These are phyloP conservation scores for Chrysemys picta DNA, from an alignment of 2,113 vertebrate species.

Conservation along the genomic window DNA sequence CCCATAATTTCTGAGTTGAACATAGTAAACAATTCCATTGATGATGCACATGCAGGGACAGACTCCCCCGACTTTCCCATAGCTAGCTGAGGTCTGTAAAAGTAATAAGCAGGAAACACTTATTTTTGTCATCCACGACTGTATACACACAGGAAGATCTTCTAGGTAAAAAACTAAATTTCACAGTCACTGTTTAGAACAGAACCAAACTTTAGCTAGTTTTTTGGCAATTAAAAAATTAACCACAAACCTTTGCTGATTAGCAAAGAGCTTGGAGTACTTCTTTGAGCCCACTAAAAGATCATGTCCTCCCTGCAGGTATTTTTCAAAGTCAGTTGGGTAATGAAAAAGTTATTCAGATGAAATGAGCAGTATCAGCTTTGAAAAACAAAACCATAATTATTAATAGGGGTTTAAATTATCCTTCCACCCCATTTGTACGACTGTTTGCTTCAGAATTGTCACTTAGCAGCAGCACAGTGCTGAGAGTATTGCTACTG, in stretches of 20 bases:
- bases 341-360: constrained; percentile 40
- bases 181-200: background rate
- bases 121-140: background rate
- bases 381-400: constrained; percentile 44
- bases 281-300: background rate
- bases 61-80: background rate
- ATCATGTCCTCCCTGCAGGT: background rate
- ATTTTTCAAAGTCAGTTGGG: constrained; percentile 24
- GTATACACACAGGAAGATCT: background rate
- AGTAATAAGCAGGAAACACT: background rate
- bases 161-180: background rate
- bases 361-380: constrained; percentile 33
- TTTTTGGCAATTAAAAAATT: background rate
- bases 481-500: constrained; percentile 41
- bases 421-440: constrained; percentile 54
- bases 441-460: background rate
- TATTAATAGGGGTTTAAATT: constrained; percentile 62
- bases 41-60: background rate
- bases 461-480: constrained; percentile 43
- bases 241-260: background rate
- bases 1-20: background rate
- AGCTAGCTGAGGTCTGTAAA: background rate
- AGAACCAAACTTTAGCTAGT: background rate
- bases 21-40: background rate
- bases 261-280: background rate